Percentiles rank a stretch among this genome's conserved stretches.
Evolutionary conservation across 2,113 vertebrate species (phyloP).

Genomic region (Campylomormyrus tamandua): DNA sequence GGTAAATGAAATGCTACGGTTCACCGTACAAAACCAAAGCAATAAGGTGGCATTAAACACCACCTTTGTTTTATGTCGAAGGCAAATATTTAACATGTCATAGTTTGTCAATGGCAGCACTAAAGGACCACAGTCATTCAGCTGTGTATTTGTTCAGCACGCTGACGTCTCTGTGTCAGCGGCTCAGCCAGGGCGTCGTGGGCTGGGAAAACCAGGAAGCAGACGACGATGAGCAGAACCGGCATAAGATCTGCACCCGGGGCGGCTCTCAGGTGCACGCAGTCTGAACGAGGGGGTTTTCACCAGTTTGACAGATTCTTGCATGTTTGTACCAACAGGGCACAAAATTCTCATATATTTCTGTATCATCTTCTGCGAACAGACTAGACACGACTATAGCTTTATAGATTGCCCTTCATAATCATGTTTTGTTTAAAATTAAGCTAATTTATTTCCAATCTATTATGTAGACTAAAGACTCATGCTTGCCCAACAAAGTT

Average conservation of each 20-base stretch:
- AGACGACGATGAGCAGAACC: neutral
- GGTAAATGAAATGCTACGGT: neutral
- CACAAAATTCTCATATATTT: neutral
- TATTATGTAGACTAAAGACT: neutral
- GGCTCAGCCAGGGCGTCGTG: neutral
- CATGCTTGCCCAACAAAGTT: neutral
- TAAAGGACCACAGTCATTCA: neutral
- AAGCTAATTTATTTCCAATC: neutral
- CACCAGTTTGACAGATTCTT: neutral
- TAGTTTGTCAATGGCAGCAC: neutral
- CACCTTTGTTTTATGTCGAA: constrained; percentile 2
- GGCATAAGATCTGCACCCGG: neutral
- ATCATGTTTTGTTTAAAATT: neutral
- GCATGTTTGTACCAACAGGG: neutral
- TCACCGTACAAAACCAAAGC: neutral
- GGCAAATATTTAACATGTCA: constrained; percentile 2
- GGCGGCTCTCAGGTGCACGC: neutral
- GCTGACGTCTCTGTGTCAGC: too few species aligned
- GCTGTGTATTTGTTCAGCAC: neutral
- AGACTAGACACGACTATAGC: neutral
- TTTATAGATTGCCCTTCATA: neutral
- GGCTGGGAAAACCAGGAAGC: neutral
- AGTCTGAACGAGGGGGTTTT: neutral
- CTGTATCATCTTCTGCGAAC: neutral
- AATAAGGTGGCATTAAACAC: constrained; percentile 4